These are phyloP conservation scores for Aphidius ervi DNA, from an alignment of 1,140 invertebrate species.

Conservation along the genomic window DNA sequence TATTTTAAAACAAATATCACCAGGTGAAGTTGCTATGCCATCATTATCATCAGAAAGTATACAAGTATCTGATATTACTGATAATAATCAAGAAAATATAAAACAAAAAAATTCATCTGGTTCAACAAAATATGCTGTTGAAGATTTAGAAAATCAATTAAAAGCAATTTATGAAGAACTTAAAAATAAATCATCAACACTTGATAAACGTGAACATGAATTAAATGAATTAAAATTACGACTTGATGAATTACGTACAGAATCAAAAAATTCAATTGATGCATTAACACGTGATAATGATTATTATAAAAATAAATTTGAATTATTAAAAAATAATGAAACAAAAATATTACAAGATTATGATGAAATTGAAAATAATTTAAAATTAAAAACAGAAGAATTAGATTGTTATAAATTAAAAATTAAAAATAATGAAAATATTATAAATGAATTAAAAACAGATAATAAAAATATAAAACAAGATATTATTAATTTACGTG, in stretches of 20 bases:
- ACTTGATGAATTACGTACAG: slow-evolving; percentile 53
- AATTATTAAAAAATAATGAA: slow-evolving; percentile 54
- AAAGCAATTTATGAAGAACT: slow-evolving; percentile 53
- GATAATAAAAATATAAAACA: slow-evolving; percentile 55
- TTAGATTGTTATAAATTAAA: slow-evolving; percentile 57
- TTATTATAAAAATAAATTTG: slow-evolving; percentile 58
- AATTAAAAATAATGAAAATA: slow-evolving; percentile 58
- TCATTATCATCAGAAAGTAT: slow-evolving; percentile 8
- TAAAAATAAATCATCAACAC: slow-evolving; percentile 50
- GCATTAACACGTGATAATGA: slow-evolving; percentile 56
- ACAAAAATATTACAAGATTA: slow-evolving; percentile 57
- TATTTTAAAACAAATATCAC: slow-evolving; percentile 3
- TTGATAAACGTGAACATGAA: slow-evolving; percentile 56
- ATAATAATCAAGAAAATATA: too few species aligned
- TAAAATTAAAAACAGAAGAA: slow-evolving; percentile 57
- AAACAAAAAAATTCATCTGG: neutral
- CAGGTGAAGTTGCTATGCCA: slow-evolving; percentile 5
- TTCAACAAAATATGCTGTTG: slow-evolving; percentile 18
- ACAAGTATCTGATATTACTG: slow-evolving; percentile 13
- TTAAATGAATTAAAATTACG: slow-evolving; percentile 57
- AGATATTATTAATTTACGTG: slow-evolving; percentile 44
- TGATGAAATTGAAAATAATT: slow-evolving; percentile 53
- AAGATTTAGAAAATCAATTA: slow-evolving; percentile 56
- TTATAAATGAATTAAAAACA: slow-evolving; percentile 57
- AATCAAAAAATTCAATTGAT: slow-evolving; percentile 55